Conservation (phyloP, 2,888 invertebrate species). For the Gisinianus flammeolus region DNA sequence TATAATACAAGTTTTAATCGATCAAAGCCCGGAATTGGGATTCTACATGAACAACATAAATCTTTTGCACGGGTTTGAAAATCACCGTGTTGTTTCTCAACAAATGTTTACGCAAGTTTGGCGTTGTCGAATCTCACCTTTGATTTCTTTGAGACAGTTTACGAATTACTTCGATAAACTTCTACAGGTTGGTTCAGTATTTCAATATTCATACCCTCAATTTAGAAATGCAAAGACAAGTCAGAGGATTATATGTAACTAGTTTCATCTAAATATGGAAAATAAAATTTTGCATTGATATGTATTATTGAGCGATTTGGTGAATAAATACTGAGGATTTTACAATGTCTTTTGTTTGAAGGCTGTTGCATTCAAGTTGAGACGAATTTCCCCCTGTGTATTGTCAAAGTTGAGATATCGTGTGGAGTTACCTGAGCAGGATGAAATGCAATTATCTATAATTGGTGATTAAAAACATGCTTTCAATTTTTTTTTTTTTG, state of each 20-base stretch:
- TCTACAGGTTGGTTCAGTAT: constrained; percentile 61
- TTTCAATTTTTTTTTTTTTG: background rate
- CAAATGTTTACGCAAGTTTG: constrained; percentile 89
- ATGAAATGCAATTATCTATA: constrained; percentile 69
- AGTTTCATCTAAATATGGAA: background rate
- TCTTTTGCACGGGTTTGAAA: constrained; percentile 73
- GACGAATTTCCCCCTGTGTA: constrained; percentile 85
- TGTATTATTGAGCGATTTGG: too few relatives aligned
- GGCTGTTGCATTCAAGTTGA: constrained; percentile 85
- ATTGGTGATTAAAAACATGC: constrained; percentile 63
- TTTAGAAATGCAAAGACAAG: too few relatives aligned
- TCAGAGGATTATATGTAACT: too few relatives aligned
- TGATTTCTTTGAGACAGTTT: constrained; percentile 59
- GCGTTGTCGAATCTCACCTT: constrained; percentile 62
- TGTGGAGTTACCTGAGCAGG: constrained; percentile 85
- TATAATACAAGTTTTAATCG: constrained; percentile 70
- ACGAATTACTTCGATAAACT: constrained; percentile 63
- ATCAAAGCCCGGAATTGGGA: constrained; percentile 70
- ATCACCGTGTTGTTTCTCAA: constrained; percentile 71
- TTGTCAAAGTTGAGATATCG: constrained; percentile 80
- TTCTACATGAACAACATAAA: constrained; percentile 82
- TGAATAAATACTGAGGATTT: background rate
- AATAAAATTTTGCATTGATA: too few relatives aligned
- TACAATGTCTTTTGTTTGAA: constrained; percentile 63
- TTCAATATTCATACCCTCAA: too few relatives aligned